Percentiles rank a stretch among this genome's conserved stretches.
These are phyloP conservation scores for Dendrolimus kikuchii DNA, from an alignment of 1,140 invertebrate genomes.

Conservation along the genomic window DNA sequence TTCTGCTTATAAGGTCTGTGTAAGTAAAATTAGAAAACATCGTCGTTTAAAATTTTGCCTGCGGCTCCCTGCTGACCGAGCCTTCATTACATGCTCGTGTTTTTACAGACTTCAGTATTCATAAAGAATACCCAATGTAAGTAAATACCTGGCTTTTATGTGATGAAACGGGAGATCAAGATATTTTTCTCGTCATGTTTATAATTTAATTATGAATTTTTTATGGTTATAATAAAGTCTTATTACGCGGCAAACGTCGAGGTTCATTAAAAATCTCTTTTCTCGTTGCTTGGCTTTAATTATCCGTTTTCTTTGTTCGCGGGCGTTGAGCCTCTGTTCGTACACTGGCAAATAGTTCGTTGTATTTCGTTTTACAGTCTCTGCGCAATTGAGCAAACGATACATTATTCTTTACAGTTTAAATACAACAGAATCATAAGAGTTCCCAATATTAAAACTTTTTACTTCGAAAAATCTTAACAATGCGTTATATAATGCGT, in stretches of 20 bases:
- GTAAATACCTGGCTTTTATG: conserved; percentile 3
- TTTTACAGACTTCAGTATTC: too few species aligned
- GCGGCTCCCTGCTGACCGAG: too few species aligned
- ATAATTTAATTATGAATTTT: conserved; percentile 49
- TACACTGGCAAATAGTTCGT: conserved; percentile 38
- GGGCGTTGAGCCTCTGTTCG: conserved; percentile 34
- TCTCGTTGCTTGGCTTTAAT: conserved; percentile 56
- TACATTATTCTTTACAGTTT: too few species aligned
- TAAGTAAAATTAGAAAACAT: too few species aligned
- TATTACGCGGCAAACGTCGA: conserved; percentile 50
- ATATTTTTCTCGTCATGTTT: conserved; percentile 25
- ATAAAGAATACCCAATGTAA: not conserved
- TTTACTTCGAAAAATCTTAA: too few species aligned
- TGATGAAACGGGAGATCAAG: conserved; percentile 10
- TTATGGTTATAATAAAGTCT: conserved; percentile 59
- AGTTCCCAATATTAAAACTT: too few species aligned
- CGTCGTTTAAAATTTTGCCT: conserved; percentile 2
- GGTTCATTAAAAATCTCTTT: conserved; percentile 65
- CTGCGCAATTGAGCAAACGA: conserved; percentile 7
- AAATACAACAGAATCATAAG: too few species aligned
- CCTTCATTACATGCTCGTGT: too few species aligned
- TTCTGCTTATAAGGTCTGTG: too few species aligned
- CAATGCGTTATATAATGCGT: too few species aligned
- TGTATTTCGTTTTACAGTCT: conserved; percentile 23
- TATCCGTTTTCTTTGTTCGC: conserved; percentile 65